These are phyloP conservation scores for Bradypus variegatus DNA, from an alignment of 2,797 vertebrate species.

Conservation along the genomic window DNA sequence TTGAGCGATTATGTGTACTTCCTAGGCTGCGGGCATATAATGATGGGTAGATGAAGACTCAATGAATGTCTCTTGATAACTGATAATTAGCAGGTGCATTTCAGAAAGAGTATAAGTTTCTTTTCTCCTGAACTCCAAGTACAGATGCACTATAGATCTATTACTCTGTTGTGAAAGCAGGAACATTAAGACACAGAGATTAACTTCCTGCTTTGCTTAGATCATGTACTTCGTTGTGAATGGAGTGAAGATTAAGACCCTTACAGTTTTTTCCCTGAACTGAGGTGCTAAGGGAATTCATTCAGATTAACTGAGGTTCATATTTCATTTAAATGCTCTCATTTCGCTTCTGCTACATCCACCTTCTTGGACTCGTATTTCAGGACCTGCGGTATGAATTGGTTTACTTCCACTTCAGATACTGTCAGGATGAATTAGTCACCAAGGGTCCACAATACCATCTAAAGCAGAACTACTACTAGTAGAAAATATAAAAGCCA, in stretches of 20 bases:
- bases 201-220: neutral
- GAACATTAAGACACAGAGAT: neutral
- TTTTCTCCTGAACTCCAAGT: neutral
- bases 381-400: constrained; percentile 4
- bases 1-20: neutral
- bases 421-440: constrained; percentile 12
- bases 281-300: constrained; percentile 6
- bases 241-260: neutral
- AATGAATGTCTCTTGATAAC: neutral
- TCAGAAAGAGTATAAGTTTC: neutral
- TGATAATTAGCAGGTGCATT: neutral
- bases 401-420: neutral
- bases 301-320: constrained; percentile 34
- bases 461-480: neutral
- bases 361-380: constrained; percentile 24
- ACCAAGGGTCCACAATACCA: neutral
- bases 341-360: constrained; percentile 16
- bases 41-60: neutral
- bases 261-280: constrained; percentile 19
- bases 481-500: neutral
- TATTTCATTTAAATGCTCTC: constrained; percentile 45
- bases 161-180: neutral
- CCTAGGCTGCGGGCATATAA: neutral
- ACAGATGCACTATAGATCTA: neutral
- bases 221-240: neutral